Percentiles rank a stretch among this genome's conserved stretches.
Evolutionary conservation across 1,140 invertebrate species (phyloP).

Genomic region (Anoplolepis gracilipes): DNA sequence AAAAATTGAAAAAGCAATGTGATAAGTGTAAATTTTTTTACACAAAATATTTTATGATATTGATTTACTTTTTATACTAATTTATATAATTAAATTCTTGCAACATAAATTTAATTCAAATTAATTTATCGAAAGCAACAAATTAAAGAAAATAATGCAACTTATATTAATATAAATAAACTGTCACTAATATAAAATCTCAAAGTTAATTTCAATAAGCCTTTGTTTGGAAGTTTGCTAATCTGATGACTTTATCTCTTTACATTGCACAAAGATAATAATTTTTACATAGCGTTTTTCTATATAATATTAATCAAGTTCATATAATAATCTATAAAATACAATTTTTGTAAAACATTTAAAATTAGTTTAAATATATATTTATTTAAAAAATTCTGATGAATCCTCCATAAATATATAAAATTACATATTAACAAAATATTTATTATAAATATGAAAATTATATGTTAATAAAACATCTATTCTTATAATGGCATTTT

Average conservation of each 20-base stretch:
- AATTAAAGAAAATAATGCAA: neutral
- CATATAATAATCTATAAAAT: neutral
- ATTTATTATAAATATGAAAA: too few relatives aligned
- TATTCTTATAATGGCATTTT: too few relatives aligned
- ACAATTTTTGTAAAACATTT: neutral
- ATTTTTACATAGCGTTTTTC: constrained; percentile 12
- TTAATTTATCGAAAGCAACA: neutral
- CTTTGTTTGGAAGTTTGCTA: neutral
- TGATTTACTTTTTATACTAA: neutral
- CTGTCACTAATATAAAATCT: constrained; percentile 22
- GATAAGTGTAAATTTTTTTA: neutral
- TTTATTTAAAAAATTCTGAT: too few relatives aligned
- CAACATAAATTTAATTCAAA: neutral
- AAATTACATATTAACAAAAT: too few relatives aligned
- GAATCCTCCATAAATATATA: too few relatives aligned
- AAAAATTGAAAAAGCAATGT: constrained; percentile 70
- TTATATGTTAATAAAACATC: too few relatives aligned
- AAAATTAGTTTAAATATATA: too few relatives aligned
- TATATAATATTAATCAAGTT: neutral
- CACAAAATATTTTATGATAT: neutral
- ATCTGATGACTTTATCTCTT: constrained; percentile 22
- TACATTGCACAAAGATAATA: neutral
- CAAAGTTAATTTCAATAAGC: neutral
- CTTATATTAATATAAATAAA: constrained; percentile 15
- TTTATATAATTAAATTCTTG: neutral